Base-by-base conservation (phyloP, 2,888 invertebrate species). In the Spatulosminthurus flaviceps region DNA sequence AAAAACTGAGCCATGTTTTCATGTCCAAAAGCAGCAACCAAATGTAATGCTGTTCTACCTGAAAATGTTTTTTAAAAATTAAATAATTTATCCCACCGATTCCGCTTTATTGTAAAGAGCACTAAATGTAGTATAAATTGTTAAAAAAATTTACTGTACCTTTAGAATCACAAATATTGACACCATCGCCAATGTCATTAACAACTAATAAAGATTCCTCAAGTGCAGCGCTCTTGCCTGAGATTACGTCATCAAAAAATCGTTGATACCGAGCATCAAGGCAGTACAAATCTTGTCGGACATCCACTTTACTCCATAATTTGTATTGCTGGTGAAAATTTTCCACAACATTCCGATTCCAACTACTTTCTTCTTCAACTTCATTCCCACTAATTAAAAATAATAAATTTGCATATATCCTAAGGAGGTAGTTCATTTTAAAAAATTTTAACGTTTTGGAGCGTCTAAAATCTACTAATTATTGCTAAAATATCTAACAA, bases 11-110 rank as follows among this genome's bases (percentile, higher is more conserved):
- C 79, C 41, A 81, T 51, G 22, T 81, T 66, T 4, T 78, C 13
- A 21, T 81, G 73, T 0, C 82, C 82, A 66, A 71, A 51, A 0
- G 79, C 81, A 19, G 81, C 41, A 24, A 82, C 83, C 43, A 81
- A 79, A 9, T 78, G 73, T 4, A 83, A 43, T 5, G 81, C 78
- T 0, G 82, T 81, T 2, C 82, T 76, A 1, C 77, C 77, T 74
- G n/a, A 51, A 51, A 51, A 19, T 16, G 16, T 51, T 51, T n/a
- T n/a, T n/a, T n/a, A n/a, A n/a, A n/a, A n/a, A n/a, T n/a, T n/a
- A n/a, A n/a, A n/a, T n/a, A n/a, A n/a, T n/a, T n/a, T n/a, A n/a
- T n/a, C n/a, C n/a, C n/a, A n/a, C n/a, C n/a, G n/a, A n/a, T n/a
- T n/a, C n/a, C n/a, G n/a, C n/a, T n/a, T n/a, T n/a, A n/a, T n/a